Percentiles rank a stretch among this genome's conserved stretches.
These are phyloP conservation scores for Leptoteleia sp. DNA, from an alignment of 1,140 invertebrate genomes.

Conservation along the genomic window DNA sequence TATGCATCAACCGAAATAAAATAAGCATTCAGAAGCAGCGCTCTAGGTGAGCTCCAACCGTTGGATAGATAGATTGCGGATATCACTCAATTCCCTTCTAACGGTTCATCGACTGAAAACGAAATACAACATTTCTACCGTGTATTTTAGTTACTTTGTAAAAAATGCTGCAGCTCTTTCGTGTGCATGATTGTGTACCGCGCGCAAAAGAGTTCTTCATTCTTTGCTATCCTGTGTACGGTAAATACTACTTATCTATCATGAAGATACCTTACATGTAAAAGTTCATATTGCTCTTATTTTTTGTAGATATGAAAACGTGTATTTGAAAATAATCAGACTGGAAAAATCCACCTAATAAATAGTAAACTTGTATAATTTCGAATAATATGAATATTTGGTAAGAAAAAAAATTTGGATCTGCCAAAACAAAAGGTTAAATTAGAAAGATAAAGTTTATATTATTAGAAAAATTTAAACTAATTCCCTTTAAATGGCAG, in stretches of 20 bases:
- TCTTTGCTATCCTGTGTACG: conserved; percentile 10
- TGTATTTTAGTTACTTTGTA: conserved; percentile 31
- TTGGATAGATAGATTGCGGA: conserved; percentile 35
- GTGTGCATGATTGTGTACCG: conserved; percentile 37
- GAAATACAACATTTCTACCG: conserved; percentile 32
- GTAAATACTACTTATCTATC: conserved; percentile 41
- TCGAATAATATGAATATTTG: too few relatives aligned
- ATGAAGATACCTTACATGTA: conserved; percentile 16
- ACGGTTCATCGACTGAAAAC: conserved; percentile 47
- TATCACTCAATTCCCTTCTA: conserved; percentile 42
- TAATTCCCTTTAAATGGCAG: too few relatives aligned
- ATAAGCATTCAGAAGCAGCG: conserved; percentile 3
- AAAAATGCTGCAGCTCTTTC: conserved; percentile 28
- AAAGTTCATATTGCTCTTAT: conserved; percentile 19
- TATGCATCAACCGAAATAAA: conserved; percentile 16
- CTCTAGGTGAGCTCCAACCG: conserved; percentile 8
- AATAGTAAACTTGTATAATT: too few relatives aligned
- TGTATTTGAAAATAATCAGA: conserved; percentile 25
- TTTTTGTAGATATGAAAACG: conserved; percentile 30
- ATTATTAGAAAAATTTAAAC: too few relatives aligned
- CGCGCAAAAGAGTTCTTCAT: conserved; percentile 20
- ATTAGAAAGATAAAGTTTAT: too few relatives aligned
- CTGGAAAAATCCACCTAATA: conserved; percentile 23
- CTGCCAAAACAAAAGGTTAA: background rate
- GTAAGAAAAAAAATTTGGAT: too few relatives aligned